phyloP scores from a whole-genome alignment of 2,113 vertebrate species.

The Rutilus rutilus region DNA sequence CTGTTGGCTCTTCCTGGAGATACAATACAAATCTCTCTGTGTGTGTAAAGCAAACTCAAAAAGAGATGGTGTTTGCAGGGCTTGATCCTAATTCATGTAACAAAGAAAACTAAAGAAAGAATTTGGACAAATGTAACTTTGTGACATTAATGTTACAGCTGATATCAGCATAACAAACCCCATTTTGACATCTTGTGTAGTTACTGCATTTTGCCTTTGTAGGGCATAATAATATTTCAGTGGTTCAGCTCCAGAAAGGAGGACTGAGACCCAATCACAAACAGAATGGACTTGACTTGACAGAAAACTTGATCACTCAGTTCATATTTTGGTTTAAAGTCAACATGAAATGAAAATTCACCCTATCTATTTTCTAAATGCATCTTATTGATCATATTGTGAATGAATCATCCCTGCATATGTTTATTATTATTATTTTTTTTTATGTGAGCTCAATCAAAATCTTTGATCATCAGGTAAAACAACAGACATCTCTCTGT shows the following conservation, averaged over 20 bases:
- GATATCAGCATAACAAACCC: neutral
- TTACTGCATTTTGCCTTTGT: neutral
- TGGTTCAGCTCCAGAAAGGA: neutral
- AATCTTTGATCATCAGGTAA: no score
- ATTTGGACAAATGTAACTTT: neutral
- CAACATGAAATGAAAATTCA: no score
- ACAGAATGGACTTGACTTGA: neutral
- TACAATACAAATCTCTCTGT: conserved; percentile 24
- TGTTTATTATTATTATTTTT: no score
- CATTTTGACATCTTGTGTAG: neutral
- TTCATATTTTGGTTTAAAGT: no score
- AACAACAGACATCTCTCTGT: no score
- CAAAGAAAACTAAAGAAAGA: neutral
- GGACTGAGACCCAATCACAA: neutral
- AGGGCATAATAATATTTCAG: neutral
- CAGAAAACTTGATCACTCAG: no score
- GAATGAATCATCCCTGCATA: no score
- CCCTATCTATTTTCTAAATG: no score
- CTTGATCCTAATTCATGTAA: neutral
- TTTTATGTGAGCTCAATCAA: no score
- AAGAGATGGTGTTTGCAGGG: neutral
- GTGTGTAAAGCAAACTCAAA: conserved; percentile 26
- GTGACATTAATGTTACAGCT: neutral
- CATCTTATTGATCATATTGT: no score
- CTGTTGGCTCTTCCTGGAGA: conserved; percentile 56